Evolutionary conservation across 2,113 vertebrate genomes (phyloP), one percentile per base, ranked within the genome.

Genomic region (Pavo muticus): DNA sequence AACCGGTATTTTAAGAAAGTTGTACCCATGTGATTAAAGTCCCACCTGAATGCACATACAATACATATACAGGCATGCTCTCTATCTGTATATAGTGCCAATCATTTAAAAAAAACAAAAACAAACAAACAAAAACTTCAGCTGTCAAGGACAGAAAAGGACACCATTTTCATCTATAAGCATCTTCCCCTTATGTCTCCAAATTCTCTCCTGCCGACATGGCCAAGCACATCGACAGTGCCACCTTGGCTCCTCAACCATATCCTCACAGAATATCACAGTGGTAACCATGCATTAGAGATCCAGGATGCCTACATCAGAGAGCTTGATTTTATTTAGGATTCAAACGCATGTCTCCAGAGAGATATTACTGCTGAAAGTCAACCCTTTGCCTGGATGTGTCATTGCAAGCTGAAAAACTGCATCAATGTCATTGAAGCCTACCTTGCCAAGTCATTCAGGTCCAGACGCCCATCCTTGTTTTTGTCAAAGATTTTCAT

Each of bases 401-500:
- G 50, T 59, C 14, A 54, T 0, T 59, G 64, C 6, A 18, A 83
- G 19, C 20, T 82, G 63, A 91, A 73, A 52, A 78, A 40, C 0
- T 2, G 5, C 35, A 48, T 4, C 15, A 35, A 6, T 7, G 35
- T 65, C 48, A 65, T 44, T 65, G 57, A 67, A 91, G n/a, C 84
- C 45, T 93, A 99, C 99, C 99, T 99, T 64, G 99, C 99, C 94
- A 99, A 97, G 91, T 99, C 99, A 63, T 98, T 99, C 84, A 99
- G 97, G 96, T 99, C 99, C 98, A 99, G 96, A 16, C 98, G 98
- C 3, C 99, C 99, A 68, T 99, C 99, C 94, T 99, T 98, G 96
- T 99, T 99, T 98, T 98, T 99, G 98, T 99, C 99, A 97, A 99
- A 99, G 64, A 99, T 98, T 92, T 99, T 99, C 99, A 99, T 99